Conservation (phyloP, 2,797 vertebrate species). For the Manis javanica region DNA sequence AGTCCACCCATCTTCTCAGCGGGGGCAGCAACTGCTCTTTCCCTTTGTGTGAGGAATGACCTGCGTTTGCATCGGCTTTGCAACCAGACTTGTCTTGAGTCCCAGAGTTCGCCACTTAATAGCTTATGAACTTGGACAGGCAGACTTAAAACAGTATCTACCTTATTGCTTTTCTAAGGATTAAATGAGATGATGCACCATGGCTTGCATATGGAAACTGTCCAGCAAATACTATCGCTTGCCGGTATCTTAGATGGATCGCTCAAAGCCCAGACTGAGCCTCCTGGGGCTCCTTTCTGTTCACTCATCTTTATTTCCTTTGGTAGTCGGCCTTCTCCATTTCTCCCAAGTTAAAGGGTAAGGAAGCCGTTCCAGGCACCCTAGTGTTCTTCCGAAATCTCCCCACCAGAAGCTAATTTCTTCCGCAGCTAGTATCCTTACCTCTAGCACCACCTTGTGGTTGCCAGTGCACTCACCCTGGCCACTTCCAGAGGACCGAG, state of each 20-base stretch:
- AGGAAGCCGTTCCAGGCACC: neutral
- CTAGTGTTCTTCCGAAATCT: neutral
- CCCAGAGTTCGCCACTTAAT: conserved; percentile 2
- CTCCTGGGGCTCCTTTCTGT: neutral
- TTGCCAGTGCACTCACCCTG: neutral
- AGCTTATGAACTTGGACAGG: neutral
- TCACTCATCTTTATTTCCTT: neutral
- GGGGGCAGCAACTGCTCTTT: neutral
- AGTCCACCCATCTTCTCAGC: neutral
- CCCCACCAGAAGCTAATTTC: neutral
- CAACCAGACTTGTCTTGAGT: conserved; percentile 7
- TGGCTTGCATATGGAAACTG: neutral
- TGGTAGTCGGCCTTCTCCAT: neutral
- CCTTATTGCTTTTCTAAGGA: conserved; percentile 1
- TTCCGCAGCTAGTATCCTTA: neutral
- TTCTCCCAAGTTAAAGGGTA: conserved; percentile 30
- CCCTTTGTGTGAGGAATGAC: neutral
- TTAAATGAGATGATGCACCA: neutral
- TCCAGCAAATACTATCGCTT: neutral
- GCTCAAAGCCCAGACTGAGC: neutral
- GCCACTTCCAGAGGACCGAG: neutral
- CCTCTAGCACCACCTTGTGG: conserved; percentile 75
- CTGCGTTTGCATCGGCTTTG: neutral
- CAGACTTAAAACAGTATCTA: neutral
- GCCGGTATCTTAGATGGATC: conserved; percentile 14